phyloP scores from a whole-genome alignment of 2,888 invertebrate genomes.

The Drosophila niveifrons region DNA sequence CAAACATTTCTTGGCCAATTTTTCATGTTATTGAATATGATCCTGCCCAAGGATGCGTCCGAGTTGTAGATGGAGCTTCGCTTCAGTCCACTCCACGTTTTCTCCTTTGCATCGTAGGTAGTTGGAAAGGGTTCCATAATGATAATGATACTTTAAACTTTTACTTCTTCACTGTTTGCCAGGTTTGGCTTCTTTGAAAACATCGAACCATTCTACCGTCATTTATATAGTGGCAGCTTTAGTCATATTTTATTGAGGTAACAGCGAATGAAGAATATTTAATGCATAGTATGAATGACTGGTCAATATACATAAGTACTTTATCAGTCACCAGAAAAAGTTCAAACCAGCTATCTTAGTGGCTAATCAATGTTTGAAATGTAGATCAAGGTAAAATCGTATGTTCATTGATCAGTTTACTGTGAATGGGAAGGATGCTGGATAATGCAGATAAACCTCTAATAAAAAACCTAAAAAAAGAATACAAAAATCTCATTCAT shows the following conservation, averaged over 20 bases:
- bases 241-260: slow-evolving; percentile 5
- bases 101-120: slow-evolving; percentile 60
- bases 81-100: slow-evolving; percentile 64
- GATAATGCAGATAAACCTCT: too few species aligned
- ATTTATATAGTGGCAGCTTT: slow-evolving; percentile 56
- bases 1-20: slow-evolving; percentile 72
- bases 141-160: background rate
- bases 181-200: slow-evolving; percentile 13
- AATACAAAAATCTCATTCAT: too few species aligned
- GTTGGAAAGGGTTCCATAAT: slow-evolving; percentile 60
- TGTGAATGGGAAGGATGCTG: too few species aligned
- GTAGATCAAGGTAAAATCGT: background rate
- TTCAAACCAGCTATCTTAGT: background rate
- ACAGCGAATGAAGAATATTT: background rate
- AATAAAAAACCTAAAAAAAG: too few species aligned
- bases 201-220: background rate
- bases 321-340: background rate
- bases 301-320: background rate
- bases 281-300: background rate
- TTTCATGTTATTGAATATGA: slow-evolving; percentile 64
- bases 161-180: slow-evolving; percentile 3
- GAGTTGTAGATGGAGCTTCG: slow-evolving; percentile 53
- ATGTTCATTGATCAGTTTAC: too few species aligned
- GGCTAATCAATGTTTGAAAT: background rate
- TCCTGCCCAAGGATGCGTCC: slow-evolving; percentile 61